Base-by-base conservation (phyloP, 1,140 invertebrate species). In the Lysiphlebus fabarum region DNA sequence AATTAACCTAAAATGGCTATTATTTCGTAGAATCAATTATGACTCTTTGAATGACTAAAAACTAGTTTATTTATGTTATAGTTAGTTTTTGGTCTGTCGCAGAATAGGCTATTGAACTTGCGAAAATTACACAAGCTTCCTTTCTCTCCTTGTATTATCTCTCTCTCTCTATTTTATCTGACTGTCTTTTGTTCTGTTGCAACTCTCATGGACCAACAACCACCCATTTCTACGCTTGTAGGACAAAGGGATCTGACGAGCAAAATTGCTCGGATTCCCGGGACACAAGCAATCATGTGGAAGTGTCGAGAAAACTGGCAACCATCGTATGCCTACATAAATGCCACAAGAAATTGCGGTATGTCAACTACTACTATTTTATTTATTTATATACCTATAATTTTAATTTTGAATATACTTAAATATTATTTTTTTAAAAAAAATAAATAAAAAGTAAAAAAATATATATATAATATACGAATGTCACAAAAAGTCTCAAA, bases 291-390 rank as follows among this genome's bases (percentile, higher is more conserved):
- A 56, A 56, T 56, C 54, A 33, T 44, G 10, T 37, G 54, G 54
- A 56, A 43, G 54, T 56, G 43, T 56, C 54, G 33, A 56, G 54
- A 41, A 56, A 56, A 56, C 54, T 17, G 9, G 33, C 17, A 34
- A 38, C 33, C 36, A 9, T 14, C 48, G 36, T 51, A 42, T 56
- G 54, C 33, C 44, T 56, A 10, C 54, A 36, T 26, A 33, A 54
- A 26, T 26, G 38, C 38, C 43, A 47, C 14, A 36, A 56, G 54
- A 56, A 44, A 56, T 56, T 55, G 53, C 42, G 42, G 43, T 56
- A 47, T 43, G 17, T 36, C 12, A 34, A n/a, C 11, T 55, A 42
- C 40, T 26, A 14, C 53, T 33, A 14, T 54, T 54, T 53, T 40
- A 53, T 7, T 26, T 7, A 11, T 11, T 41, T 54, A 5, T 53